A percentile compares a stretch with the other conserved stretches of the same genome.
Conservation (phyloP, 2,888 invertebrate species). For the Gymnoscelis rufifasciata region DNA sequence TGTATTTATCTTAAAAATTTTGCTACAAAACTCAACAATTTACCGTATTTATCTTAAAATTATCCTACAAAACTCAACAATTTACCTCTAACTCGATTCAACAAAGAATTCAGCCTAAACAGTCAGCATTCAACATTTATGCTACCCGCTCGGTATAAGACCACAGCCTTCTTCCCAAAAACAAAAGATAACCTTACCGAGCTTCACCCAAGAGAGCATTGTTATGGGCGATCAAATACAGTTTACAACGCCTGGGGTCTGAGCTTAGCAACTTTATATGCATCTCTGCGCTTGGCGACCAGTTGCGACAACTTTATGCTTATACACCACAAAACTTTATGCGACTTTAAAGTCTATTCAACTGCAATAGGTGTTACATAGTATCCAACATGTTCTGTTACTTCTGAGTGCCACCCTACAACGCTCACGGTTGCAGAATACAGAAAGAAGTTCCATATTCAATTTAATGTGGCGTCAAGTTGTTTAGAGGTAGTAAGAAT, state of each 20-base stretch:
- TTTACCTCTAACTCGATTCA: no score
- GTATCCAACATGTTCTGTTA: constrained; percentile 7
- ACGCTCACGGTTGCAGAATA: constrained; percentile 30
- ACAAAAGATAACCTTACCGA: constrained; percentile 37
- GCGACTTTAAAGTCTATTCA: constrained; percentile 14
- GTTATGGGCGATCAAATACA: constrained; percentile 61
- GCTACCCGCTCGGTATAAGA: no score
- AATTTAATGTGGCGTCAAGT: constrained; percentile 30
- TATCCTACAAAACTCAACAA: no score
- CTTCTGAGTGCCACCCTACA: constrained; percentile 13
- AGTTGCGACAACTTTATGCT: constrained; percentile 14
- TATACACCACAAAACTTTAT: not conserved
- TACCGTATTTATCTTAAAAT: no score
- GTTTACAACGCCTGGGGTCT: constrained; percentile 50
- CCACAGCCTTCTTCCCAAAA: no score
- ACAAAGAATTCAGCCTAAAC: no score
- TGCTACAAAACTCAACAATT: no score
- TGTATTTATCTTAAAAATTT: no score
- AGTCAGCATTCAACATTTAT: no score
- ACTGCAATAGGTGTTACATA: constrained; percentile 12
- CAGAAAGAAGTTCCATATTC: constrained; percentile 35
- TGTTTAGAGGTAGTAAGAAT: constrained; percentile 20
- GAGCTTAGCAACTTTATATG: constrained; percentile 58
- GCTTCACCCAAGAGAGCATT: constrained; percentile 46
- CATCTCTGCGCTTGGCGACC: constrained; percentile 14